Percentiles rank a stretch among this genome's conserved stretches.
These are phyloP conservation scores for Meriones unguiculatus DNA, from an alignment of 2,113 vertebrate species.

Conservation along the genomic window DNA sequence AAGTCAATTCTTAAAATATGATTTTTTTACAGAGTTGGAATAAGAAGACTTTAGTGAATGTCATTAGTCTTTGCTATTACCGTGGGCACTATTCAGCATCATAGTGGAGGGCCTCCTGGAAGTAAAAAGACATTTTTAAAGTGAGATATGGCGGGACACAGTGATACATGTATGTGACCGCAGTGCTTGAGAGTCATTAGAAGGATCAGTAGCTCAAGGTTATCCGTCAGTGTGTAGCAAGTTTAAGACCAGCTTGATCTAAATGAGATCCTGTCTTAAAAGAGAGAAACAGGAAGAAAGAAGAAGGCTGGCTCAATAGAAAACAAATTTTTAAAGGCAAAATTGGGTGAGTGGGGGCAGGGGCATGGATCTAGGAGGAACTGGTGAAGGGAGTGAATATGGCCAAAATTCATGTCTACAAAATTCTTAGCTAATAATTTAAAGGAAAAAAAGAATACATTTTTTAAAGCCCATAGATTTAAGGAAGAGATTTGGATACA, in stretches of 20 bases:
- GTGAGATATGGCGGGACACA: neutral
- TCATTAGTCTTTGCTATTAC: neutral
- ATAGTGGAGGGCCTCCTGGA: neutral
- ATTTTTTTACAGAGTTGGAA: conserved; percentile 15
- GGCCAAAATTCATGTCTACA: too few species aligned
- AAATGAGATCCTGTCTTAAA: neutral
- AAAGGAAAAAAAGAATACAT: neutral
- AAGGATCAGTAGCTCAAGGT: neutral
- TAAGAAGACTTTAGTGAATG: neutral
- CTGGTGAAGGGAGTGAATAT: too few species aligned
- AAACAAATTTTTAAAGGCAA: neutral
- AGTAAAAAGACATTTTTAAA: conserved; percentile 28
- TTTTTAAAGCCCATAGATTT: neutral
- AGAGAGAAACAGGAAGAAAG: neutral
- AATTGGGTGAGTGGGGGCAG: too few species aligned
- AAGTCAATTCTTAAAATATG: conserved; percentile 14
- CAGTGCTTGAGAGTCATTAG: neutral
- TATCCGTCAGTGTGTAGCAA: neutral
- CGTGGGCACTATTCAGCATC: neutral
- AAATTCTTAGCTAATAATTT: too few species aligned
- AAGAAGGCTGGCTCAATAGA: too few species aligned
- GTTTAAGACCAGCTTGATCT: neutral
- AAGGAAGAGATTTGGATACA: neutral
- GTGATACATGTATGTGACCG: neutral
- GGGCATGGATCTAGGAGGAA: too few species aligned